Conservation (phyloP, 2,797 vertebrate species). For the Sebastiscus tertius region DNA sequence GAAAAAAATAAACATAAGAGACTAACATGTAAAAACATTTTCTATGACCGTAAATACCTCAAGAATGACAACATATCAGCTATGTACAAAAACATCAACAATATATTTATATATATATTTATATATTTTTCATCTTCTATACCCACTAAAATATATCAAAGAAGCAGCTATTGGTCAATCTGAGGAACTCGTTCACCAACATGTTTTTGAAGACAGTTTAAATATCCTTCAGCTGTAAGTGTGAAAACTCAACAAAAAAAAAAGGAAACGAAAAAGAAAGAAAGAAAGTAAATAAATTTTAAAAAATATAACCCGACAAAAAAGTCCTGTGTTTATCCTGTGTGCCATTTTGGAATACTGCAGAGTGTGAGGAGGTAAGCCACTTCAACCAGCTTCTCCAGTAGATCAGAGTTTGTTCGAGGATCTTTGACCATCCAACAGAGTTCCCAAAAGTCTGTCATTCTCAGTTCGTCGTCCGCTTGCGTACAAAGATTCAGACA, state of each 20-base stretch:
- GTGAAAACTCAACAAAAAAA: slow-evolving; percentile 68
- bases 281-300: slow-evolving; percentile 72
- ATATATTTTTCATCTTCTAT: slow-evolving; percentile 71
- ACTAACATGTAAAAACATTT: slow-evolving; percentile 86
- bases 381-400: slow-evolving; percentile 76
- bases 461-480: slow-evolving; percentile 51
- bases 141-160: slow-evolving; percentile 86
- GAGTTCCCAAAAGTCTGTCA: slow-evolving; percentile 45
- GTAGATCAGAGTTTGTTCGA: slow-evolving; percentile 77
- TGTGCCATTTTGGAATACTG: slow-evolving; percentile 83
- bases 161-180: slow-evolving; percentile 96
- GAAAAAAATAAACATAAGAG: slow-evolving; percentile 81
- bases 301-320: slow-evolving; percentile 66
- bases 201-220: slow-evolving; percentile 78
- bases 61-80: slow-evolving; percentile 82
- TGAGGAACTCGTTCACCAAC: slow-evolving; percentile 84
- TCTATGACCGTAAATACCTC: slow-evolving; percentile 80
- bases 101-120: slow-evolving; percentile 82
- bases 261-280: background rate
- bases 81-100: slow-evolving; percentile 85
- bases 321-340: slow-evolving; percentile 69
- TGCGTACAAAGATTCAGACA: slow-evolving; percentile 53
- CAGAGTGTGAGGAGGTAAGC: slow-evolving; percentile 76
- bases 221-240: slow-evolving; percentile 88
- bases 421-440: slow-evolving; percentile 54